Evolutionary conservation across 1,140 invertebrate species (phyloP).

Genomic region (Trichogramma pretiosum): DNA sequence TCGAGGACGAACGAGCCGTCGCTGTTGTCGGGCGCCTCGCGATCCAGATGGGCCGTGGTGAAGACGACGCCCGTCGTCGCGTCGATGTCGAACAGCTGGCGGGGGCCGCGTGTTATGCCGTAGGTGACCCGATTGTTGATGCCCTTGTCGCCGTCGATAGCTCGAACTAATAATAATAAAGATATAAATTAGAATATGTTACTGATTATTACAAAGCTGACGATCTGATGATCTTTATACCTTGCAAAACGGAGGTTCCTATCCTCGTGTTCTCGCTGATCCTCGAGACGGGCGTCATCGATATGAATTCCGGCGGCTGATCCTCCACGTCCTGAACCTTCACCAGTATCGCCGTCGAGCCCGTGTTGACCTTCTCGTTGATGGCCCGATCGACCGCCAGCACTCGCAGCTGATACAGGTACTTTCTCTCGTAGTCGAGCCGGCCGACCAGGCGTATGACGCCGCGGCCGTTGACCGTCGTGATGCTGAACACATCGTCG

Average conservation of each 20-base stretch:
- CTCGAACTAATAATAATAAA: constrained; percentile 58
- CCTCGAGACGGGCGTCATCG: constrained; percentile 75
- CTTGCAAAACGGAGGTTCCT: constrained; percentile 72
- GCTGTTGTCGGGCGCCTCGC: constrained; percentile 68
- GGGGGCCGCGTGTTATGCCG: constrained; percentile 64
- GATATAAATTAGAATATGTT: background rate
- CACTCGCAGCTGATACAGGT: constrained; percentile 76
- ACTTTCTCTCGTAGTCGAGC: constrained; percentile 82
- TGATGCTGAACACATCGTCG: constrained; percentile 67
- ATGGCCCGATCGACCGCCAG: constrained; percentile 76
- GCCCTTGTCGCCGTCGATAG: constrained; percentile 84
- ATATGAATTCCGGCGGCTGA: constrained; percentile 81
- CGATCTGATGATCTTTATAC: constrained; percentile 34
- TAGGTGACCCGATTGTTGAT: constrained; percentile 83
- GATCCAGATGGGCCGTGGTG: constrained; percentile 66
- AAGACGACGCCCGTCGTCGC: constrained; percentile 69
- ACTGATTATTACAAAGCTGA: background rate
- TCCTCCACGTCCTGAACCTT: constrained; percentile 85
- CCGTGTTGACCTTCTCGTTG: constrained; percentile 69
- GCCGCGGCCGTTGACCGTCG: constrained; percentile 81
- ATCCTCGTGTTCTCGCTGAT: constrained; percentile 76
- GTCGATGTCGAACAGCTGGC: constrained; percentile 67
- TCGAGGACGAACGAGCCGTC: constrained; percentile 82
- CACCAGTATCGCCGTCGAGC: constrained; percentile 77
- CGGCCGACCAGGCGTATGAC: constrained; percentile 65